These are phyloP conservation scores for Diachasmimorpha longicaudata DNA, from an alignment of 1,140 invertebrate genomes.

Conservation along the genomic window DNA sequence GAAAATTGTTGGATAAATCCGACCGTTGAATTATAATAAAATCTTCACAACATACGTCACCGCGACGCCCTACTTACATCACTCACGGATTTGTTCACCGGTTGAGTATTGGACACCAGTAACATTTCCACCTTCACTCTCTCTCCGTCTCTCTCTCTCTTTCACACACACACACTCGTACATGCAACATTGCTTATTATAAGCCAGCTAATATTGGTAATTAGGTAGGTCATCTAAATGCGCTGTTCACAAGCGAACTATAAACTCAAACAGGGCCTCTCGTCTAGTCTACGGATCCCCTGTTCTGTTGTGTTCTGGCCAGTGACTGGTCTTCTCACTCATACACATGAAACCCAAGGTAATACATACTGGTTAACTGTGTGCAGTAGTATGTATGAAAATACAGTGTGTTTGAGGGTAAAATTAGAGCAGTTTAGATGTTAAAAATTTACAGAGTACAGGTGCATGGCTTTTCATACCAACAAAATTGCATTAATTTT, in stretches of 20 bases:
- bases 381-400: background rate
- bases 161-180: too few relatives aligned
- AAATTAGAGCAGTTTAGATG: background rate
- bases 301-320: background rate
- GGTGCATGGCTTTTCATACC: background rate
- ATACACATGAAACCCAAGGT: background rate
- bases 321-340: background rate
- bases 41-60: constrained; percentile 35
- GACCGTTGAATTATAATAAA: constrained; percentile 6
- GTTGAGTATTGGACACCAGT: constrained; percentile 37
- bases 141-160: too few relatives aligned
- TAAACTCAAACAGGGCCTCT: background rate
- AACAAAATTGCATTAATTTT: background rate
- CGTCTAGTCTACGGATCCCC: background rate
- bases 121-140: background rate
- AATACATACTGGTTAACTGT: background rate
- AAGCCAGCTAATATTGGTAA: constrained; percentile 36
- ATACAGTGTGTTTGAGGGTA: background rate
- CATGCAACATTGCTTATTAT: constrained; percentile 22
- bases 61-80: constrained; percentile 53
- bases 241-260: background rate
- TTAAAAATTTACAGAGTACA: background rate
- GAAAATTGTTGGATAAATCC: background rate
- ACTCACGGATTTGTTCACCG: constrained; percentile 40
- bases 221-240: constrained; percentile 38